Evolutionary conservation across 2,113 vertebrate genomes (phyloP).

Genomic region (Ivindomyrus marchei): DNA sequence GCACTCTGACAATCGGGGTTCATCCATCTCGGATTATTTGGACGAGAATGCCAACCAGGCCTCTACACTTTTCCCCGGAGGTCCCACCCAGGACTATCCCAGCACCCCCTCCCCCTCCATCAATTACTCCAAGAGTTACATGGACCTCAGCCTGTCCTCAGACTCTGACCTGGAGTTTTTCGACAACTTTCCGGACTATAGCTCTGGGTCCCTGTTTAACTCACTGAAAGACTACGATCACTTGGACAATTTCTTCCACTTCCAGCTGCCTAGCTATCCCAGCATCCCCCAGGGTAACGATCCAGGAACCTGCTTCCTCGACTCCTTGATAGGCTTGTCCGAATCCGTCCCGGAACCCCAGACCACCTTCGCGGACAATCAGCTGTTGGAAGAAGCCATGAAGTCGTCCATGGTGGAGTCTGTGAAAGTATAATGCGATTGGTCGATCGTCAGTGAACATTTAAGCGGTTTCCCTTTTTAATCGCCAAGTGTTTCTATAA

Average conservation of each 20-base stretch:
- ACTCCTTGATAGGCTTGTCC: conserved; percentile 76
- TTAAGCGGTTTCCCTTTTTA: conserved; percentile 1
- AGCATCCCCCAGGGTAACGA: conserved; percentile 60
- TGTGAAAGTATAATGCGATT: conserved; percentile 46
- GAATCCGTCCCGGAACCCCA: conserved; percentile 62
- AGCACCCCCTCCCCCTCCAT: conserved; percentile 43
- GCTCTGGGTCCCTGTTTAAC: conserved; percentile 73
- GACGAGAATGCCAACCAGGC: conserved; percentile 84
- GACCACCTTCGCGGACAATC: conserved; percentile 57
- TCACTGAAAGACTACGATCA: conserved; percentile 70
- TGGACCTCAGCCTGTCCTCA: conserved; percentile 80
- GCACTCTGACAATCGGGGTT: conserved; percentile 44
- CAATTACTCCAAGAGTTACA: conserved; percentile 65
- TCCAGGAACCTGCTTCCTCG: conserved; percentile 70
- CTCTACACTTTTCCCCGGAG: conserved; percentile 55
- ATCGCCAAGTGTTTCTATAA: conserved; percentile 38
- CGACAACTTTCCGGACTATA: conserved; percentile 76
- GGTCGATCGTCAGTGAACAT: background rate
- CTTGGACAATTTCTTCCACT: conserved; percentile 58
- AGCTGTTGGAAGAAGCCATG: conserved; percentile 63
- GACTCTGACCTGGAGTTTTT: conserved; percentile 83
- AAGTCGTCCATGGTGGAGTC: conserved; percentile 58
- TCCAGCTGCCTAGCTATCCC: conserved; percentile 65
- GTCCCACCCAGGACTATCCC: conserved; percentile 47
- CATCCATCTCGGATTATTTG: conserved; percentile 60